Base-by-base conservation (phyloP, 2,113 vertebrate species). In the Forbesichthys papilliferus region DNA sequence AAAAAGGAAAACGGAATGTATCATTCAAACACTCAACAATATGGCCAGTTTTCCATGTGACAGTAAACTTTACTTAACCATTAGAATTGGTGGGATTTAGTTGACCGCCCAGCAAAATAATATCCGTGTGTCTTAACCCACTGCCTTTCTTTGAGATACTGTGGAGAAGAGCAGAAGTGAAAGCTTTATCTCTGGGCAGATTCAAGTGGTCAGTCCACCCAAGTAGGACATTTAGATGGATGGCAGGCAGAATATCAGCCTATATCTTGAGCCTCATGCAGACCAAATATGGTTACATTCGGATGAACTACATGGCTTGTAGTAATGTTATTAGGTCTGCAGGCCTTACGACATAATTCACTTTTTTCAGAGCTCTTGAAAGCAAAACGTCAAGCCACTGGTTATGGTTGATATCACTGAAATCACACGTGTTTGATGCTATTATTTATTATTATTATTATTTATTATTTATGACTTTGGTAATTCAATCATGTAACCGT, bases 191-290 rank as follows among this genome's bases (percentile, higher is more conserved):
- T 65, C 58, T 57, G 57, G 33, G 67, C 36, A 14, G 42, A 63
- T 72, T 70, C 51, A 57, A 64, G 63, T 36, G 51, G 64, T 12
- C 56, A 66, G 48, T 57, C 54, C 16, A 69, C 48, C 49, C 51
- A 67, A 68, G 49, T 56, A 79, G 68, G 36, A 81, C 65, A 66
- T 71, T 75, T 78, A 55, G 55, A 77, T n/a, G 54, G 62, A 74
- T 20, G 75, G 61, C 58, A 42, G 14, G 27, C 68, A 7, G 51
- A 46, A 14, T 62, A 80, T 71, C 62, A n/a, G 64, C 74, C 80
- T 64, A 77, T 64, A 77, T 86, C 81, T 79, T 62, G 49, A 78
- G 33, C 51, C 67, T 63, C 61, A 69, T 52, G 69, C 14, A 33
- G 18, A 20, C 54, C 33, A 34, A 66, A 80, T 77, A 42, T 62